Evolutionary conservation across 2,113 vertebrate species (phyloP).

Genomic region (Kryptolebias marmoratus): DNA sequence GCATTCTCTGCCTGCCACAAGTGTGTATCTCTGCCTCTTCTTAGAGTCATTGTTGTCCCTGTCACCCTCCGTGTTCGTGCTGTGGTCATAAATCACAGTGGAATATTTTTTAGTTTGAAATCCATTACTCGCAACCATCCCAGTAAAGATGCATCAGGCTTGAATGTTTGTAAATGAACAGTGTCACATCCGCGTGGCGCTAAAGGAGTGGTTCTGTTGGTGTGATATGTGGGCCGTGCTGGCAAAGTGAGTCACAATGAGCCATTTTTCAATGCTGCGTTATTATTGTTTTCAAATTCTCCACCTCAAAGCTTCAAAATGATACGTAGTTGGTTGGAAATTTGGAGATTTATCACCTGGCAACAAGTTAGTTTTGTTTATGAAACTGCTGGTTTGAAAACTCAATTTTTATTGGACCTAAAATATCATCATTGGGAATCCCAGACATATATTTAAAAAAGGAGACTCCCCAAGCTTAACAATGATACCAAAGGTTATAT

Average conservation of each 20-base stretch:
- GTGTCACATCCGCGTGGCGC: not conserved
- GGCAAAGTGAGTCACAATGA: not conserved
- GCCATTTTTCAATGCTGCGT: too few relatives aligned
- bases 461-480: too few relatives aligned
- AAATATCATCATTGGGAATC: too few relatives aligned
- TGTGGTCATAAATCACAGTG: constrained; percentile 24
- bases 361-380: too few relatives aligned
- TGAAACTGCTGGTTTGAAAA: too few relatives aligned
- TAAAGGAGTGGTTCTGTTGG: not conserved
- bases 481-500: too few relatives aligned
- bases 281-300: too few relatives aligned
- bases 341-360: too few relatives aligned
- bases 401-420: too few relatives aligned
- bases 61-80: constrained; percentile 6
- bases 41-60: not conserved
- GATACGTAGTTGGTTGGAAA: too few relatives aligned
- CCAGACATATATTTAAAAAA: too few relatives aligned
- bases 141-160: constrained; percentile 4
- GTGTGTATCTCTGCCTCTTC: constrained; percentile 7
- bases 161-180: not conserved
- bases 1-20: constrained; percentile 5
- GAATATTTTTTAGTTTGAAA: constrained; percentile 13
- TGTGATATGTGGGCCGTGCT: not conserved
- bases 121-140: constrained; percentile 12
- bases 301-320: too few relatives aligned